A percentile compares a stretch with the other conserved stretches of the same genome.
Conservation (phyloP, 2,797 vertebrate species). For the Tauraco hartlaubi region DNA sequence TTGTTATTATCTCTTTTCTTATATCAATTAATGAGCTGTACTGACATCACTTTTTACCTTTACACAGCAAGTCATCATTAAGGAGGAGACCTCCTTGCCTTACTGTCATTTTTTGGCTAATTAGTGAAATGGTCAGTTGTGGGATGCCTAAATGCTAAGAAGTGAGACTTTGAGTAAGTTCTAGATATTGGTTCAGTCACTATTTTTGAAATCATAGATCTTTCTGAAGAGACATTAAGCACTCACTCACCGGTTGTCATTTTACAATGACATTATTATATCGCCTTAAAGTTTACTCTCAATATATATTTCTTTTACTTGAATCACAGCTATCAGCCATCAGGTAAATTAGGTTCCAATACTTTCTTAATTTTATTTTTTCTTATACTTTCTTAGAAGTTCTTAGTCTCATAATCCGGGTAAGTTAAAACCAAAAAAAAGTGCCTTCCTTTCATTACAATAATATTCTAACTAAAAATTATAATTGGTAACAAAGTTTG, state of each 20-base stretch:
- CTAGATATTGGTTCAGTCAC: neutral
- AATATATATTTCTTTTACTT: neutral
- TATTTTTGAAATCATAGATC: neutral
- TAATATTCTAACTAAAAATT: slow-evolving; percentile 29
- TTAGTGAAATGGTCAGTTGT: neutral
- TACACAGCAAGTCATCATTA: neutral
- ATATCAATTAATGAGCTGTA: neutral
- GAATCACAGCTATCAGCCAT: neutral
- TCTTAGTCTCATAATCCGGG: slow-evolving; percentile 65
- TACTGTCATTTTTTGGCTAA: neutral
- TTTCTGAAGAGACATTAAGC: neutral
- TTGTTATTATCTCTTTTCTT: neutral
- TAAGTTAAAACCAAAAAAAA: slow-evolving; percentile 47
- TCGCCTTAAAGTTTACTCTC: neutral
- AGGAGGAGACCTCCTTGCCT: neutral
- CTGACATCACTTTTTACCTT: neutral
- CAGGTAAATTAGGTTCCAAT: slow-evolving; percentile 14
- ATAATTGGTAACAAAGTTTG: slow-evolving; percentile 58
- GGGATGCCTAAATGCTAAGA: neutral
- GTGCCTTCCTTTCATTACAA: slow-evolving; percentile 54
- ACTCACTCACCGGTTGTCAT: neutral
- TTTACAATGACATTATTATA: neutral
- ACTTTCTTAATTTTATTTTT: slow-evolving; percentile 28
- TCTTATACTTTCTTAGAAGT: slow-evolving; percentile 31
- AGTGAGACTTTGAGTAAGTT: neutral